These are phyloP conservation scores for Papilio glaucus DNA, from an alignment of 1,140 invertebrate genomes.

Conservation along the genomic window DNA sequence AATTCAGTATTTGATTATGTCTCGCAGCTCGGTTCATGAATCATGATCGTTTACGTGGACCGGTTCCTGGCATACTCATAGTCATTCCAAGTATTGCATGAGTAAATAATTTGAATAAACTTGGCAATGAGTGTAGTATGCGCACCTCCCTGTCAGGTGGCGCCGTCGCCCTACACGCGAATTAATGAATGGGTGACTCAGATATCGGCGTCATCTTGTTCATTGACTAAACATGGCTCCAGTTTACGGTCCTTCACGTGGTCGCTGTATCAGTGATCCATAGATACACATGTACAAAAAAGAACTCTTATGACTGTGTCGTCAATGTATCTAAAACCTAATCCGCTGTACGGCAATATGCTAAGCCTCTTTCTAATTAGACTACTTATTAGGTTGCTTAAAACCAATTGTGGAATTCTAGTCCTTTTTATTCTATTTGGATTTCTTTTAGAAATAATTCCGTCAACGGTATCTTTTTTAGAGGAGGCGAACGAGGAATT, in stretches of 20 bases:
- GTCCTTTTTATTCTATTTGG: too few species aligned
- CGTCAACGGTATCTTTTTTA: neutral
- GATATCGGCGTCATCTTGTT: conserved; percentile 14
- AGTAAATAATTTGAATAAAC: conserved; percentile 54
- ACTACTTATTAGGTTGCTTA: too few species aligned
- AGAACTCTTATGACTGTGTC: too few species aligned
- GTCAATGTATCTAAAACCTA: neutral
- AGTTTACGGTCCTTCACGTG: neutral
- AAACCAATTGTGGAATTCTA: too few species aligned
- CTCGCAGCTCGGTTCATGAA: conserved; percentile 46
- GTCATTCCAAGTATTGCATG: conserved; percentile 66
- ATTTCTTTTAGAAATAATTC: neutral
- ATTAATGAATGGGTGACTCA: conserved; percentile 42
- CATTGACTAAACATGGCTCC: neutral
- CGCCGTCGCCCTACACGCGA: conserved; percentile 34
- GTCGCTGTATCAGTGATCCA: too few species aligned
- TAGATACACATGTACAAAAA: too few species aligned
- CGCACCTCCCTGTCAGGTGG: conserved; percentile 24
- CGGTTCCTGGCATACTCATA: conserved; percentile 63
- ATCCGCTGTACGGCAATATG: neutral
- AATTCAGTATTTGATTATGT: conserved; percentile 22
- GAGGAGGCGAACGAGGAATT: too few species aligned
- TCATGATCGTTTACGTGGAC: conserved; percentile 60
- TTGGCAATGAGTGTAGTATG: conserved; percentile 37
- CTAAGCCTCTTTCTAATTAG: too few species aligned